Base-by-base conservation (phyloP, 2,888 invertebrate species). In the Lomographa bimaculata region DNA sequence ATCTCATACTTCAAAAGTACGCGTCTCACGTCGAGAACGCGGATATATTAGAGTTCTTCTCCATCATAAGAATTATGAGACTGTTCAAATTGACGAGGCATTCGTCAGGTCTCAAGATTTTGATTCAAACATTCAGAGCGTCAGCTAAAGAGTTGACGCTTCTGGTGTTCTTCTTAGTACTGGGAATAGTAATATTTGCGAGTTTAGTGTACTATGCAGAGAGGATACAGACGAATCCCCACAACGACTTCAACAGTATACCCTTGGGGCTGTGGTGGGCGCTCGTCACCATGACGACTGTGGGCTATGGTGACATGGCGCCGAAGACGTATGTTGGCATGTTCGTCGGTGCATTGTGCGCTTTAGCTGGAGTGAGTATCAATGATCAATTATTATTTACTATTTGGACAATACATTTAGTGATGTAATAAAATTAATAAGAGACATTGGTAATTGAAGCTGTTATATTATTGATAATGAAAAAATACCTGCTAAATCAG, bases 211-310 rank as follows among this genome's bases (percentile, higher is more conserved):
- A 98, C 87, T 99, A 98, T 86, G 98, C 98, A 46, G 99, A 99
- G 87, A 92, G 98, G 70, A 97, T 98, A 71, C 96, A 97, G 84
- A 96, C 95, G 55, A 97, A 97, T 89, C 97, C 97, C 46, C 94
- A 97, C 79, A 98, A 98, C 89, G 97, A 98, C 89, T 99, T 99
- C 91, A 97, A 97, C 81, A 98, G 97, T 85, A 99, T 99, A 91
- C 98, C 98, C 25, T 91, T 98, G 65, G 98, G 98, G 25, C 90
- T 98, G 54, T 98, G 98, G 98, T 99, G 98, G 98, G 98, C 98
- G 25, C 92, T 98, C 85, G 98, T 98, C 57, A 98, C 98, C 57
- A 98, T 99, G 98, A 99, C 98, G 59, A 98, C 97, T 0, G 98
- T 98, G 42, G 98, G 98, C 24, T 99, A 98, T 80, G 98, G 98